Base-by-base conservation (phyloP, 2,888 invertebrate genomes). In the Abrostola tripartita region DNA sequence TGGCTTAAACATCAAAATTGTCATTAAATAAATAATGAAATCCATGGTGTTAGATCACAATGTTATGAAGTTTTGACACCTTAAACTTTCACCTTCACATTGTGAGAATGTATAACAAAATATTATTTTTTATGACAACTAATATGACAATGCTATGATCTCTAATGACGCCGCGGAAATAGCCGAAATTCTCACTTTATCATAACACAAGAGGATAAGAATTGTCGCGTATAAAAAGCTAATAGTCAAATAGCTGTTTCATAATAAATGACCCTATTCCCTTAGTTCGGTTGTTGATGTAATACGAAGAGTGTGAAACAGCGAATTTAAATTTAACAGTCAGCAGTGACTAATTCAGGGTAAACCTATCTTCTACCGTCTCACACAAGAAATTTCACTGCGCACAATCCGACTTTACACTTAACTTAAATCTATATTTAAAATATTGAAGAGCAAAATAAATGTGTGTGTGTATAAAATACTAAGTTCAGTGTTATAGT, bases 81-180 rank as follows among this genome's bases (percentile, higher is more conserved):
- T 2, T 24, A 2, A 24, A 24, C 24, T 74, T 74, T 74, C 71
- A 24, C 71, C 37, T 11, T 54, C 53, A 53, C 66, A 56, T 56
- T 52, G 70, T 70, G 70, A 61, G 72, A 70, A 70, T 61, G 52
- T n/a, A 61, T 49, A 0, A 61, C 61, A 61, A 70, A 66, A 66
- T 69, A 59, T 49, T 40, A 24, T 38, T 66, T 70, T 66, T 70
- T 66, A 56, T 60, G 10, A 60, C 42, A 37, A 35, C 49, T 40
- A 52, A 61, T 71, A 60, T 69, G 60, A 71, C 71, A 65, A 54
- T 70, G 49, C 49, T 11, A 36, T n/a, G 37, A 35, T 37, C 42
- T 59, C 65, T 55, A 57, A 59, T 51, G 53, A 50, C 42, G 36
- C 44, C 70, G 71, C 71, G 50, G 49, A 40, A 55, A 42, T 68